Evolutionary conservation across 2,888 invertebrate species (phyloP), one percentile per base, ranked within the genome.

Genomic region (Heliconius cydno): DNA sequence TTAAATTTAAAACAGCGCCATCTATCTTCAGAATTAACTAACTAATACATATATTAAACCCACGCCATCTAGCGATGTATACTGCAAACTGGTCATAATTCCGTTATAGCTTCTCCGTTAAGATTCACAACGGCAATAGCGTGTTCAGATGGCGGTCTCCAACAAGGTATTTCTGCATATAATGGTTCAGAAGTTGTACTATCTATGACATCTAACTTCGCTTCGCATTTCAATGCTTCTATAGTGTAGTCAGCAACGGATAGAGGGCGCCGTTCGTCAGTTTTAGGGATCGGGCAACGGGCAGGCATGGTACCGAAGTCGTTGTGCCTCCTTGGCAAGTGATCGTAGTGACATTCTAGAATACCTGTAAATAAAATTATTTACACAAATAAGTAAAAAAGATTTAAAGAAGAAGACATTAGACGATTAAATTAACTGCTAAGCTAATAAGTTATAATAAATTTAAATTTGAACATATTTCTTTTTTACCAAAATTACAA

Each of bases 111-210:
- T 89, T 95, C 95, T 22, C 94, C 95, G 82, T 94, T 94, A 57
- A 91, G 81, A 83, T 93, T 94, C 30, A 95, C 86, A 28, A 94
- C 89, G 88, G 93, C 95, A 81, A 92, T 88, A 2, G 94, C 93
- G 83, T 93, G 93, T 85, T 93, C 94, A n/a, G 94, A 94, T 38
- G 92, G 92, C 57, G 95, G 94, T 85, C 92, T 87, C 94, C 94
- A 95, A 83, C 92, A 93, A 71, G 97, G 96, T 81, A 97, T 97
- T 91, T 97, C 97, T 81, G 96, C 97, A 85, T 97, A 97, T 38
- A 97, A 89, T 74, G 96, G 97, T 86, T 97, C 96, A 4, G 92
- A 90, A 52, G 91, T 93, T 1, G 92, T 90, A 41, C 86, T 88
- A 83, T 94, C 94, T 80, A 94, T 89, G 34, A 91, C 88, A 83